phyloP scores from a whole-genome alignment of 2,797 vertebrate genomes.

The Megalops cyprinoides region DNA sequence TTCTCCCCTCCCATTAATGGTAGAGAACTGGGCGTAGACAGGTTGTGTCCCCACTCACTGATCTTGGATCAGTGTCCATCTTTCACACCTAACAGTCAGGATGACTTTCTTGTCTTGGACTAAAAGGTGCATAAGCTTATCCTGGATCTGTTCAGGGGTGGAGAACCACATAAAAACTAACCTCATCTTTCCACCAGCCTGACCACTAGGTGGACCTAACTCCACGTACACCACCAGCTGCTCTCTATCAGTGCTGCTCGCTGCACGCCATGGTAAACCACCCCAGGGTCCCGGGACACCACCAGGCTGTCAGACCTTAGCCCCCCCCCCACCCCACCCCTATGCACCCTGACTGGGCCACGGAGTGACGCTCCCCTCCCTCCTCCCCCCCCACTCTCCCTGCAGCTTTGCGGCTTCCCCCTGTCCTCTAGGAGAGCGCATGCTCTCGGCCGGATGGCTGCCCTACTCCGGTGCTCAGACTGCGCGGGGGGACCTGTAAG shows the following conservation, averaged over 20 bases:
- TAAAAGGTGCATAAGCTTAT: neutral
- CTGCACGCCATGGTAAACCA: slow-evolving; percentile 42
- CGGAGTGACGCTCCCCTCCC: slow-evolving; percentile 68
- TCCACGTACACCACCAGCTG: slow-evolving; percentile 40
- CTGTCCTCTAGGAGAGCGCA: slow-evolving; percentile 49
- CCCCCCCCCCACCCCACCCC: slow-evolving; percentile 26
- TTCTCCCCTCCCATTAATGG: neutral
- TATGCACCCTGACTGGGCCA: slow-evolving; percentile 16
- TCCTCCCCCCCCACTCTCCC: too few relatives aligned
- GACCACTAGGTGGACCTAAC: slow-evolving; percentile 75
- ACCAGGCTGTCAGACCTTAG: neutral
- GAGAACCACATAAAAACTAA: neutral
- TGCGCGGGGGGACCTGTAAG: slow-evolving; percentile 72
- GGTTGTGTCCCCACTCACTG: neutral
- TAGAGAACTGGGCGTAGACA: neutral
- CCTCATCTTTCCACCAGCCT: neutral
- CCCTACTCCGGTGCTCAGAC: slow-evolving; percentile 69
- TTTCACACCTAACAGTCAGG: neutral
- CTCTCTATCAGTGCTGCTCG: neutral
- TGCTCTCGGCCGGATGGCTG: slow-evolving; percentile 77
- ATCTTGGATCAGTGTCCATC: neutral
- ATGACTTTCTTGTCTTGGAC: neutral
- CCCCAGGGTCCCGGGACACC: neutral
- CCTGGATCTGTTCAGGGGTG: neutral
- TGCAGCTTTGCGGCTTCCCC: slow-evolving; percentile 48